These are phyloP conservation scores for Drosophila mercatorum DNA, from an alignment of 2,888 invertebrate genomes.

Conservation along the genomic window DNA sequence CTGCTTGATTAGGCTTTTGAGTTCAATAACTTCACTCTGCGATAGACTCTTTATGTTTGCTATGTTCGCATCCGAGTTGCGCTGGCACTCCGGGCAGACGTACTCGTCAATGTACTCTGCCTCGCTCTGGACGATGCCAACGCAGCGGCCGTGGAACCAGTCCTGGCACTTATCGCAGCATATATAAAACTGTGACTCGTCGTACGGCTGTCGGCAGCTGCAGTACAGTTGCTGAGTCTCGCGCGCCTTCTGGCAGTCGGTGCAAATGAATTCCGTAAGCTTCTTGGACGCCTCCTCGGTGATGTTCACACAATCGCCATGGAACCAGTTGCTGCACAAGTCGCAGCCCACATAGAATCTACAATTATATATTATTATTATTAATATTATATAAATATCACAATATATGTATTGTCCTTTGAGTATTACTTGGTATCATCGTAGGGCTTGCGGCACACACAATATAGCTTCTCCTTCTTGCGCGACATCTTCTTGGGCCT, in stretches of 20 bases:
- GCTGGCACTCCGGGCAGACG: constrained; percentile 97
- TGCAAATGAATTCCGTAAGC: constrained; percentile 95
- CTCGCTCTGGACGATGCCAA: constrained; percentile 96
- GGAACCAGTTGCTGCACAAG: constrained; percentile 99
- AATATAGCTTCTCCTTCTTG: constrained; percentile 93
- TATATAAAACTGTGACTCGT: constrained; percentile 99
- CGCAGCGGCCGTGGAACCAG: constrained; percentile 99
- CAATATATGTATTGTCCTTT: not conserved
- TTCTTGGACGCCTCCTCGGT: constrained; percentile 95
- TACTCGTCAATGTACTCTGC: constrained; percentile 98
- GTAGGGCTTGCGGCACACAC: constrained; percentile 96
- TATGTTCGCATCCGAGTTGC: constrained; percentile 94
- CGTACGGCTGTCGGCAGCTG: constrained; percentile 97
- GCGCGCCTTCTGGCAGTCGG: constrained; percentile 93
- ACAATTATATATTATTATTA: constrained; percentile 44
- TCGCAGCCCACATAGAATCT: constrained; percentile 99
- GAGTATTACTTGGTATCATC: constrained; percentile 93
- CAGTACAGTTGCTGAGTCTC: constrained; percentile 97
- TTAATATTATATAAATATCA: too few relatives aligned
- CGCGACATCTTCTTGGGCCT: constrained; percentile 80
- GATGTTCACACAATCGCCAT: constrained; percentile 97
- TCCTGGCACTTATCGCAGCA: constrained; percentile 99
- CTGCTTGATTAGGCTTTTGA: constrained; percentile 94
- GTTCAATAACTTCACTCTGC: constrained; percentile 91
- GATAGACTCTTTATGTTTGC: constrained; percentile 95